Conservation (phyloP, 2,113 vertebrate genomes). For the Carollia perspicillata region DNA sequence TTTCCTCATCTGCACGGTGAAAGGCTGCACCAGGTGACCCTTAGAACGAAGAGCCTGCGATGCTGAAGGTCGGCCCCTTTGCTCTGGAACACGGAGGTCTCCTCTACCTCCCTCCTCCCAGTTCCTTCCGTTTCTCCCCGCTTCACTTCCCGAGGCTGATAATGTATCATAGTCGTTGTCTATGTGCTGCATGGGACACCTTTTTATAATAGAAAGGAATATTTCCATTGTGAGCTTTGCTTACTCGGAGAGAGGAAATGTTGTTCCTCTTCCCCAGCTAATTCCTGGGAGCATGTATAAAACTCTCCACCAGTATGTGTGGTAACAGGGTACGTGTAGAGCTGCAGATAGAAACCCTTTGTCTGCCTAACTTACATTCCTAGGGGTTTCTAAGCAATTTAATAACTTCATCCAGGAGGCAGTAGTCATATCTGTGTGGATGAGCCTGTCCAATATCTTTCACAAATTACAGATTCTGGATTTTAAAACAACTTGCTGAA, state of each 20-base stretch:
- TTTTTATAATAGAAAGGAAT: not conserved
- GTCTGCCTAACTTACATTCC: not conserved
- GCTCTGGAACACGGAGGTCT: not conserved
- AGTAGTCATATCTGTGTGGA: not conserved
- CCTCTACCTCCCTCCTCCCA: no score
- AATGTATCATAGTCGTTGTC: not conserved
- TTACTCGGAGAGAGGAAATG: not conserved
- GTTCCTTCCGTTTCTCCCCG: not conserved
- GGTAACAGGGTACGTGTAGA: not conserved
- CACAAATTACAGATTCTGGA: not conserved
- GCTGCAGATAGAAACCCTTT: not conserved
- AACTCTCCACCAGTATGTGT: not conserved
- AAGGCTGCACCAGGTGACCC: not conserved
- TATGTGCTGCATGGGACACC: not conserved
- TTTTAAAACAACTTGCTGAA: not conserved
- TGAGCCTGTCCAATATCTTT: not conserved
- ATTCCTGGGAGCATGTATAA: not conserved
- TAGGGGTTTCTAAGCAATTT: not conserved
- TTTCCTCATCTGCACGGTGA: not conserved
- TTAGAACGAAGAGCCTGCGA: no score
- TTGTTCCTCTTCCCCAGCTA: not conserved
- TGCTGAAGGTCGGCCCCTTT: not conserved
- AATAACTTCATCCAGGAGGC: not conserved
- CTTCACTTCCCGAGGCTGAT: not conserved
- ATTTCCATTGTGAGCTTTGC: slow-evolving; percentile 4